Percentiles rank a stretch among this genome's conserved stretches.
These are phyloP conservation scores for Catocala sponsa DNA, from an alignment of 2,888 invertebrate species.

Conservation along the genomic window DNA sequence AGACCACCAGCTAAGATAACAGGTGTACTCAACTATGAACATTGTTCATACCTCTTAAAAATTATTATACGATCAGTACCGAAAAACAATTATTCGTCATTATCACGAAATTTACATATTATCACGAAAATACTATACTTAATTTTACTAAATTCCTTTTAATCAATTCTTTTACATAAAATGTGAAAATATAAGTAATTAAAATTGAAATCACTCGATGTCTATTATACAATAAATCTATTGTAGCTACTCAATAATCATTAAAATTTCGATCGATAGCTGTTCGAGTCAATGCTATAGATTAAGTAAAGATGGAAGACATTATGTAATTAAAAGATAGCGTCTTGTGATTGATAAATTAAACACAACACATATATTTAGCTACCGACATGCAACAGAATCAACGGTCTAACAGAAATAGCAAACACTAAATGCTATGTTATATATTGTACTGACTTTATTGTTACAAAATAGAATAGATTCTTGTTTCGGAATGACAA, in stretches of 20 bases:
- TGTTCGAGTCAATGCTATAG: slow-evolving; percentile 53
- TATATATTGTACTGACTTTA: slow-evolving; percentile 46
- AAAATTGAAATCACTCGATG: slow-evolving; percentile 54
- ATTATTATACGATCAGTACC: slow-evolving; percentile 84
- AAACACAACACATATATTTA: slow-evolving; percentile 39
- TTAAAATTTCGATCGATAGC: slow-evolving; percentile 55
- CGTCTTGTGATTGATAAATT: slow-evolving; percentile 46
- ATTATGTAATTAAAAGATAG: slow-evolving; percentile 62
- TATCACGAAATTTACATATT: slow-evolving; percentile 86
- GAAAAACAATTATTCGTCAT: slow-evolving; percentile 83
- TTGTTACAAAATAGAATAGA: slow-evolving; percentile 56
- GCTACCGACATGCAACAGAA: slow-evolving; percentile 51
- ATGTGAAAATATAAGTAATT: slow-evolving; percentile 54
- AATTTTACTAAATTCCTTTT: slow-evolving; percentile 84
- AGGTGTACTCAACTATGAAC: slow-evolving; percentile 86
- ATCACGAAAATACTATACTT: slow-evolving; percentile 86
- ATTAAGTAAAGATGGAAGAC: slow-evolving; percentile 72
- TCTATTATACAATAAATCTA: slow-evolving; percentile 56
- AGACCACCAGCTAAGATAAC: slow-evolving; percentile 85
- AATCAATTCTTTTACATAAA: slow-evolving; percentile 73
- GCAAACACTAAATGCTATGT: slow-evolving; percentile 58
- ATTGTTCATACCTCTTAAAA: slow-evolving; percentile 86
- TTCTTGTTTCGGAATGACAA: slow-evolving; percentile 67
- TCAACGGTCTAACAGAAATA: slow-evolving; percentile 52
- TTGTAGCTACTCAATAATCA: slow-evolving; percentile 57